Base-by-base conservation (phyloP, 2,113 vertebrate genomes). In the Proterorhinus semilunaris region DNA sequence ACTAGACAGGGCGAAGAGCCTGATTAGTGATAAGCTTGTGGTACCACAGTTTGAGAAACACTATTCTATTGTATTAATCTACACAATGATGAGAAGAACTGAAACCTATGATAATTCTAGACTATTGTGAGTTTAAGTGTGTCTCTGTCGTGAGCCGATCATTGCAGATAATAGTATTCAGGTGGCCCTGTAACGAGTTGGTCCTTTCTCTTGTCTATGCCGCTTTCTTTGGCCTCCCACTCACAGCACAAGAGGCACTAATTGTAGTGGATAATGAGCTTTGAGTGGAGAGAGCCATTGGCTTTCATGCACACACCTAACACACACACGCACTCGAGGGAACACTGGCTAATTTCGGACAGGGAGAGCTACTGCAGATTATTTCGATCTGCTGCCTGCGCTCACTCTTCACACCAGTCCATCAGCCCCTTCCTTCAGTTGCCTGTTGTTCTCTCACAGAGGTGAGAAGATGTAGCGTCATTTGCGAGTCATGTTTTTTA, bases 221-320 rank as follows among this genome's bases (percentile, higher is more conserved):
- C 45, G 69, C 15, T 68, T 48, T 48, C 58, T 72, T 43, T 59
- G 49, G 55, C 66, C 49, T 61, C 49, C 71, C 71, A 51, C 54
- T 75, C 62, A 72, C 63, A 16, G 72, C 65, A 48, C 44, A 59
- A 75, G 76, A 71, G 53, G 54, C 4, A 0, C 44, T 66, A 61
- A 65, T 57, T 79, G 73, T 52, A 13, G 78, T 67, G 66, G 76
- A 72, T 83, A 85, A 86, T 78, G 71, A 86, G 65, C 62, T 3
- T 48, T 58, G 68, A 77, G 72, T 71, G 71, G 65, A 81, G 71
- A 81, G 75, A 62, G 65, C 72, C 16, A 72, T 57, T 57, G 48
- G 46, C 48, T 21, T 43, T 71, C 72, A 52, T 48, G 67, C 58
- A 59, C 59, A 7, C 51, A 10, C 53, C 53, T 53, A 54, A 49